Evolutionary conservation across 2,113 vertebrate species (phyloP).

Genomic region (Barnardius zonarius): DNA sequence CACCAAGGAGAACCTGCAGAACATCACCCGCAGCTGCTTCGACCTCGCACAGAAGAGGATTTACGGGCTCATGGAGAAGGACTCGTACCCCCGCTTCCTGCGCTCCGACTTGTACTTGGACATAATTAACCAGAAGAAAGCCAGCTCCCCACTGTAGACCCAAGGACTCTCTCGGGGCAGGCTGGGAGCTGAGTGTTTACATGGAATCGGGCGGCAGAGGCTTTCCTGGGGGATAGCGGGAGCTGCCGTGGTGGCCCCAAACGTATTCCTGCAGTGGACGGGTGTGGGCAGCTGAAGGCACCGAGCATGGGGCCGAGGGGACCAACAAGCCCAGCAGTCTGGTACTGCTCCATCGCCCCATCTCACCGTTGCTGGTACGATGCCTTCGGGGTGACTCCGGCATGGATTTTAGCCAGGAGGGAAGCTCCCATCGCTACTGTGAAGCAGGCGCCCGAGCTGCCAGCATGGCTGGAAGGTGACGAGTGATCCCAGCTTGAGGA

Average conservation of each 20-base stretch:
- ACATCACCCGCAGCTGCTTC: slow-evolving; percentile 88
- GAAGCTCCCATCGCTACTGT: slow-evolving; percentile 49
- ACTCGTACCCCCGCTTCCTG: slow-evolving; percentile 97
- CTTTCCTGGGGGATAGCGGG: background rate
- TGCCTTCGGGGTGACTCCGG: background rate
- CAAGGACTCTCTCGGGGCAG: slow-evolving; percentile 26
- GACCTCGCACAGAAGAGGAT: slow-evolving; percentile 95
- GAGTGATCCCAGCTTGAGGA: background rate
- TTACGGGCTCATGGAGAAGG: slow-evolving; percentile 97
- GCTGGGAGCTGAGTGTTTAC: slow-evolving; percentile 69
- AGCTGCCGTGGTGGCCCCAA: background rate
- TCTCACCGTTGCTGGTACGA: slow-evolving; percentile 72
- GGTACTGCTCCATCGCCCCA: slow-evolving; percentile 71
- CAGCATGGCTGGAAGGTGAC: background rate
- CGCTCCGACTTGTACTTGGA: slow-evolving; percentile 96
- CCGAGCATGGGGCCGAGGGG: slow-evolving; percentile 61
- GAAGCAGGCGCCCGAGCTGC: background rate
- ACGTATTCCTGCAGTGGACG: background rate
- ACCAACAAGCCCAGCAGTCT: slow-evolving; percentile 74
- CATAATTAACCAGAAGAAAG: slow-evolving; percentile 94
- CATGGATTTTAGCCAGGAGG: slow-evolving; percentile 6
- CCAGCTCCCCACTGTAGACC: slow-evolving; percentile 81
- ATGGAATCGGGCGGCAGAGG: background rate
- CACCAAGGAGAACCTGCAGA: slow-evolving; percentile 96
- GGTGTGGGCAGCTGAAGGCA: slow-evolving; percentile 34